A percentile compares a stretch with the other conserved stretches of the same genome.
Evolutionary conservation across 2,888 invertebrate genomes (phyloP).

Genomic region (Saturnia pavonia): DNA sequence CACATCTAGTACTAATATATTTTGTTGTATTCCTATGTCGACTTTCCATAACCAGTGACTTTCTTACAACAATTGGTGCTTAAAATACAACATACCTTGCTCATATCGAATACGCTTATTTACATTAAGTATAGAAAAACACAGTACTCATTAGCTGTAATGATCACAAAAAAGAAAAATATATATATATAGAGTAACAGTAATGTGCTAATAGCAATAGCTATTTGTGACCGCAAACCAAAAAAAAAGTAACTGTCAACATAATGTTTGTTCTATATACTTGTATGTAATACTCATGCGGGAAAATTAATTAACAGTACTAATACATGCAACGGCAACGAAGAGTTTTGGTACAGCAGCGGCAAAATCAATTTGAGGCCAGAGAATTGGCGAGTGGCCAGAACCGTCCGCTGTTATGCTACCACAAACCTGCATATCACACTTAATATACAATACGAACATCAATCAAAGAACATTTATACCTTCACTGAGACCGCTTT

Average conservation of each 20-base stretch:
- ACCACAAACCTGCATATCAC: conserved; percentile 58
- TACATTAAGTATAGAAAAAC: too few relatives aligned
- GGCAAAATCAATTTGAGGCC: conserved; percentile 77
- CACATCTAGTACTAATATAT: too few relatives aligned
- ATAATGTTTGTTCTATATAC: not conserved
- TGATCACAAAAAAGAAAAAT: too few relatives aligned
- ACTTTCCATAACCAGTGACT: not conserved
- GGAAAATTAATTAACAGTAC: conserved; percentile 63
- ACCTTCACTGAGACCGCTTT: conserved; percentile 36
- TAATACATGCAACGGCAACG: conserved; percentile 60
- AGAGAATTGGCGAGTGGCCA: conserved; percentile 67
- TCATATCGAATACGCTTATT: too few relatives aligned
- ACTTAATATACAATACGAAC: conserved; percentile 41
- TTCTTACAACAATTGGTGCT: not conserved
- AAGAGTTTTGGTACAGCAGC: conserved; percentile 63
- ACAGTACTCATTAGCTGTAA: too few relatives aligned
- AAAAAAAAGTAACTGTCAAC: not conserved
- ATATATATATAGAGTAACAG: too few relatives aligned
- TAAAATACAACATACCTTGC: too few relatives aligned
- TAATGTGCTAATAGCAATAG: not conserved
- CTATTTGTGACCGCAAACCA: not conserved
- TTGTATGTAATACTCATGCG: not conserved
- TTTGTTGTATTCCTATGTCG: not conserved
- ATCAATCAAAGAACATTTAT: conserved; percentile 46
- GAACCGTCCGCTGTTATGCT: conserved; percentile 49